Percentiles rank a stretch among this genome's conserved stretches.
These are phyloP conservation scores for Macquaria australasica DNA, from an alignment of 2,113 vertebrate genomes.

Conservation along the genomic window DNA sequence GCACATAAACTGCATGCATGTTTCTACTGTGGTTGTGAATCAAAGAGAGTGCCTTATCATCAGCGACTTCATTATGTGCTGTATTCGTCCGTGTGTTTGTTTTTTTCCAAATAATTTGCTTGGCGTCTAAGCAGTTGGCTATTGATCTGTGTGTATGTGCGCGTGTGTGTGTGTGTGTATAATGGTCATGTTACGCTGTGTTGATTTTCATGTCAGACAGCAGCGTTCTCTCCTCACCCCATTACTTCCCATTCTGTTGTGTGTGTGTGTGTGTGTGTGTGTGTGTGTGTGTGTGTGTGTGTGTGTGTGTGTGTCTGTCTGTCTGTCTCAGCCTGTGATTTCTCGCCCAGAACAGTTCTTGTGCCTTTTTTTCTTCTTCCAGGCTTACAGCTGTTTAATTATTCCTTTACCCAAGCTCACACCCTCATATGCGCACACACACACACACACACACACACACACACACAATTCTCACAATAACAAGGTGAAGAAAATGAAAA, in stretches of 20 bases:
- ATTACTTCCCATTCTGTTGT: constrained; percentile 73
- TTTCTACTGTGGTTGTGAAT: constrained; percentile 15
- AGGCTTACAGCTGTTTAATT: constrained; percentile 74
- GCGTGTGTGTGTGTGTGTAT: constrained; percentile 40
- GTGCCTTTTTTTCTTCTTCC: constrained; percentile 34
- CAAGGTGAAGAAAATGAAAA: constrained; percentile 58
- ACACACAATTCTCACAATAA: constrained; percentile 22
- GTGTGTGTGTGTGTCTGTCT: constrained; percentile 25
- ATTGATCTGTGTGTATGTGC: constrained; percentile 60
- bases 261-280: constrained; percentile 33
- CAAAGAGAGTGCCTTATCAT: constrained; percentile 18
- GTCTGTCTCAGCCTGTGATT: constrained; percentile 45
- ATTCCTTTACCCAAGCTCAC: constrained; percentile 43
- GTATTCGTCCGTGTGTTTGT: background rate
- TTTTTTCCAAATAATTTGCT: constrained; percentile 49
- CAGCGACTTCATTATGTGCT: constrained; percentile 1
- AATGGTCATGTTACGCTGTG: constrained; percentile 71
- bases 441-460: constrained; percentile 6
- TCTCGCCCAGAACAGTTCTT: constrained; percentile 53
- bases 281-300: constrained; percentile 20
- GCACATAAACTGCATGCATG: background rate
- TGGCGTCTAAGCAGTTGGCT: constrained; percentile 46
- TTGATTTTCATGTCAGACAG: constrained; percentile 79
- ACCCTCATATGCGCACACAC: constrained; percentile 4
- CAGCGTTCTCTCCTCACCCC: constrained; percentile 74